A percentile compares a stretch with the other conserved stretches of the same genome.
Evolutionary conservation across 2,797 vertebrate species (phyloP).

Genomic region (Sebastes reedi): DNA sequence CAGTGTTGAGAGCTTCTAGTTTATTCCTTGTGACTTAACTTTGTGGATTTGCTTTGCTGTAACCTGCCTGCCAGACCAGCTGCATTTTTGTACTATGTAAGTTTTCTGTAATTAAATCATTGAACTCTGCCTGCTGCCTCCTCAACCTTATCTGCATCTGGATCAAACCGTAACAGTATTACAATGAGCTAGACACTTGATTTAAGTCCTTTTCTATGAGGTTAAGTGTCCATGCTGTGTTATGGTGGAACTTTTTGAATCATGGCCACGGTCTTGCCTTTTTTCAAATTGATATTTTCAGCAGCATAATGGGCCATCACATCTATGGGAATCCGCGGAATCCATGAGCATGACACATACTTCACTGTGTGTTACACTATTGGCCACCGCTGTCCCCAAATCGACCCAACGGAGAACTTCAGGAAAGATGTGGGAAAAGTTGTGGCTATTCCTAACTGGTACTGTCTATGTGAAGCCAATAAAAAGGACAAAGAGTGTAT

Average conservation of each 20-base stretch:
- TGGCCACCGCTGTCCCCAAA: neutral
- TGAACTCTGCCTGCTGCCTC: no score
- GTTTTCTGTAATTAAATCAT: no score
- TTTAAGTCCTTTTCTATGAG: neutral
- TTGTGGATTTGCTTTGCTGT: no score
- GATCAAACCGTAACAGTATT: no score
- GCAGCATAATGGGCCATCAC: neutral
- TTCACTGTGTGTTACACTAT: neutral
- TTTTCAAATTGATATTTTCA: neutral
- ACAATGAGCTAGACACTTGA: neutral
- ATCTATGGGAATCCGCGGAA: neutral
- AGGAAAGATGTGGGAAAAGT: neutral
- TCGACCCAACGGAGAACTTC: neutral
- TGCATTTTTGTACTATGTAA: rapidly evolving
- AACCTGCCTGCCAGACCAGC: no score
- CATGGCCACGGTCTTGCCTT: neutral
- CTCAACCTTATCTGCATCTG: no score
- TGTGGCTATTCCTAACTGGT: neutral
- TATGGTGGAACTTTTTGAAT: neutral
- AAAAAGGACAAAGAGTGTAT: neutral
- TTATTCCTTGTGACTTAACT: no score
- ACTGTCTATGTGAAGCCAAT: neutral
- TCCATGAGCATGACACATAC: neutral
- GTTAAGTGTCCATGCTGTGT: neutral
- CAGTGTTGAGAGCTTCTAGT: no score